A percentile compares a stretch with the other conserved stretches of the same genome.
Conservation (phyloP, 1,140 invertebrate genomes). For the Ganaspis sp. region DNA sequence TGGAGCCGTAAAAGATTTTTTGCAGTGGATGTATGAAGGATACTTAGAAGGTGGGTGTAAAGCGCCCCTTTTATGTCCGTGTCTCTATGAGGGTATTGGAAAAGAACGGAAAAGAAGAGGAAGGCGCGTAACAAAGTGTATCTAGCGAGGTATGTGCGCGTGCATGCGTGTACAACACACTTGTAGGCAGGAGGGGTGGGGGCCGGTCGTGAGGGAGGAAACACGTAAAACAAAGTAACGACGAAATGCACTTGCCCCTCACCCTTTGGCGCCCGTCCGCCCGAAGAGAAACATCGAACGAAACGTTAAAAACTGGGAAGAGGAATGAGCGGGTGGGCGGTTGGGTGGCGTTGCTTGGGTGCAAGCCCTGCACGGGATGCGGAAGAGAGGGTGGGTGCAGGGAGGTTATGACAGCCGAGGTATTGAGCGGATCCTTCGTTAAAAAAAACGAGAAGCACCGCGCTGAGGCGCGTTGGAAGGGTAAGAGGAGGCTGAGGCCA, state of each 20-base stretch:
- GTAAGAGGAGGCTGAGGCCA: slow-evolving; percentile 49
- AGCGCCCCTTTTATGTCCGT: neutral
- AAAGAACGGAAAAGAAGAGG: slow-evolving; percentile 48
- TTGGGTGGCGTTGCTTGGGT: slow-evolving; percentile 36
- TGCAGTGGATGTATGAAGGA: neutral
- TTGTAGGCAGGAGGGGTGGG: slow-evolving; percentile 43
- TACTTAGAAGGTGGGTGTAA: neutral
- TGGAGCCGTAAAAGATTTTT: neutral
- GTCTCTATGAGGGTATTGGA: neutral
- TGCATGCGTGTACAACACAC: slow-evolving; percentile 18
- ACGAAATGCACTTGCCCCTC: slow-evolving; percentile 72
- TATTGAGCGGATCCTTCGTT: slow-evolving; percentile 76
- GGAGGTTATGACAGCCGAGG: slow-evolving; percentile 76
- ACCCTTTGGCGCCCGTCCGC: slow-evolving; percentile 45
- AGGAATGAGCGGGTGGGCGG: slow-evolving; percentile 60
- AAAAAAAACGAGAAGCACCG: slow-evolving; percentile 66
- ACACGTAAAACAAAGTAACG: slow-evolving; percentile 76
- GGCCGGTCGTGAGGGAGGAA: slow-evolving; percentile 40
- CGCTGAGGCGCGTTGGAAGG: slow-evolving; percentile 49
- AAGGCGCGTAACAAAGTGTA: slow-evolving; percentile 55
- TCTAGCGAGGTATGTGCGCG: slow-evolving; percentile 36
- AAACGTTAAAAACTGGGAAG: slow-evolving; percentile 73
- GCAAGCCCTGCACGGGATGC: slow-evolving; percentile 48
- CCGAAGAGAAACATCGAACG: slow-evolving; percentile 73
- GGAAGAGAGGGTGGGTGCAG: slow-evolving; percentile 60